Evolutionary conservation across 37 sponge, comb jelly and placozoan species (phyloP), one percentile per base, ranked within the genome.

Genomic region (Dysidea cf. avara): DNA sequence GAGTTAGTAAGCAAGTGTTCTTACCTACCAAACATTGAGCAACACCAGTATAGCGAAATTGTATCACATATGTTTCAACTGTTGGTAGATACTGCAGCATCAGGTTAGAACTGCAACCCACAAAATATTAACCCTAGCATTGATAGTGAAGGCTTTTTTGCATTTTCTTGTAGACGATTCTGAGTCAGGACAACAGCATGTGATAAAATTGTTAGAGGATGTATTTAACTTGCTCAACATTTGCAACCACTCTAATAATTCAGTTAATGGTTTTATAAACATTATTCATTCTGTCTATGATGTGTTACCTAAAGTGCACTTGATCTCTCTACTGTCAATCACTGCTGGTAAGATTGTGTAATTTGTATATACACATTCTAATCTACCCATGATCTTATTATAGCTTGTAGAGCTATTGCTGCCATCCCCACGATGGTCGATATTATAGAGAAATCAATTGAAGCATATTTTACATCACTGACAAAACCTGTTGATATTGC

Each of bases 151-250:
- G 24, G 4, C n/a, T n/a, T n/a, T n/a, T n/a, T n/a, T n/a, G n/a
- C n/a, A n/a, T n/a, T n/a, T n/a, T n/a, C n/a, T n/a, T 60, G 30
- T 60, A 28, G 65, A 47, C 6, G 72, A 56, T 46, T 12, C 46
- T 43, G 46, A 9, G 5, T 12, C 5, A 43, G 46, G 9, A 12
- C 5, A 12, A 43, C 9, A 43, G 18, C 56, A 80, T 32, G 32
- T 83, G 11, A 64, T 84, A 6, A 31, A 35, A 0, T 61, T 84
- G 20, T 9, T 89, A 31, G 72, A 79, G 62, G 90, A 85, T 9
- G 33, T 85, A 9, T 51, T 93, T n/a, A 93, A 82, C 53, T 60
- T 93, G 29, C 76, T 93, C 38, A 93, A 89, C 68, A 74, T 56
- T 59, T 76, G 86, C 39, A 58, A 72, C 11, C 80, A 82, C 18